Evolutionary conservation across 2,797 vertebrate genomes (phyloP).

Genomic region (Sebastiscus albofasciatus): DNA sequence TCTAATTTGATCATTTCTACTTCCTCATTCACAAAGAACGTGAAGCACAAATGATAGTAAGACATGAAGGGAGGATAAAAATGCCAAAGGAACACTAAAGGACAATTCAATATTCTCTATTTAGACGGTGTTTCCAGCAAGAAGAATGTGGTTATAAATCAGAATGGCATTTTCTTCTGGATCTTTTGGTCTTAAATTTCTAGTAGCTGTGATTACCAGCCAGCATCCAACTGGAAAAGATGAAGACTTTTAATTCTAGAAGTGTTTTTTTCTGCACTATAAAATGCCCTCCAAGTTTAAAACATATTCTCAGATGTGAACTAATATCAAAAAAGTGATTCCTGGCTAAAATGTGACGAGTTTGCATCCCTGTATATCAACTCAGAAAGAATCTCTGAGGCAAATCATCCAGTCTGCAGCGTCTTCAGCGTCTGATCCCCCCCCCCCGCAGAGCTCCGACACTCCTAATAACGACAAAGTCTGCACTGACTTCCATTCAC

Average conservation of each 20-base stretch:
- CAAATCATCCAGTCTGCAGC: constrained; percentile 5
- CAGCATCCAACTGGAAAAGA: background rate
- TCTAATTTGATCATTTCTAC: background rate
- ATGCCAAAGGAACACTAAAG: background rate
- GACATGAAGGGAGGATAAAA: background rate
- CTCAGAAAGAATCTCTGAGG: constrained; percentile 20
- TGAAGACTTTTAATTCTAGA: background rate
- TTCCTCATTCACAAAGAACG: background rate
- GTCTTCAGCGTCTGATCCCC: background rate
- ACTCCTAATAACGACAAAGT: background rate
- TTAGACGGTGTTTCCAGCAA: background rate
- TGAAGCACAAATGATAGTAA: too few relatives aligned
- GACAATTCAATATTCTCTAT: background rate
- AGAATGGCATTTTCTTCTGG: too few relatives aligned
- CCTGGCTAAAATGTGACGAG: background rate
- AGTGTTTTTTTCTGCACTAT: background rate
- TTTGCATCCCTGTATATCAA: constrained; percentile 55
- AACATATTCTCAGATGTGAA: background rate
- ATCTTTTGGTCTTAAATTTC: background rate
- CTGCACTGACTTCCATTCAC: background rate
- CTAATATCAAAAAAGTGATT: background rate
- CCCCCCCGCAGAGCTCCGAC: background rate
- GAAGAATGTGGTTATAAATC: background rate
- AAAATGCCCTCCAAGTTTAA: background rate
- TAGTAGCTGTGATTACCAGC: background rate